A percentile compares a stretch with the other conserved stretches of the same genome.
Evolutionary conservation across 53 echinoderm and acorn worm species (phyloP).

Genomic region (Hippasteria phrygiana): DNA sequence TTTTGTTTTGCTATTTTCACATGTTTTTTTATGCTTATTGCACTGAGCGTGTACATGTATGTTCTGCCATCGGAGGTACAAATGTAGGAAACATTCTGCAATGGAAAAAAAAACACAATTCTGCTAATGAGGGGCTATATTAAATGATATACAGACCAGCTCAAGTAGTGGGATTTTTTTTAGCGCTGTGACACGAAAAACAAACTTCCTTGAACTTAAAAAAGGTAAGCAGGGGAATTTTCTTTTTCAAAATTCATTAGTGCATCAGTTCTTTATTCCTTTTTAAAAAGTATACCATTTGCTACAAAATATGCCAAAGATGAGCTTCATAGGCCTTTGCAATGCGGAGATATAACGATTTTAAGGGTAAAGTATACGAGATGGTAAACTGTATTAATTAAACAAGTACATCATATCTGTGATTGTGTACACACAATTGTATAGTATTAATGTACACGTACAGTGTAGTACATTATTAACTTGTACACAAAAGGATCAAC

Average conservation of each 20-base stretch:
- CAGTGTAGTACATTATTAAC: neutral
- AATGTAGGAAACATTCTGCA: no score
- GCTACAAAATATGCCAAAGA: slow-evolving; percentile 34
- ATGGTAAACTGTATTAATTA: neutral
- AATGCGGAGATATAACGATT: slow-evolving; percentile 25
- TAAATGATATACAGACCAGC: no score
- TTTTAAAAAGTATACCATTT: slow-evolving; percentile 10
- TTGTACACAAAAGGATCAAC: neutral
- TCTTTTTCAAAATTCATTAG: neutral
- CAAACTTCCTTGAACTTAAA: no score
- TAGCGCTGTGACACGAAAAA: no score
- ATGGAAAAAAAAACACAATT: no score
- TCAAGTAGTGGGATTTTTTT: no score
- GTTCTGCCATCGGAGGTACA: no score
- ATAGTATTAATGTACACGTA: neutral
- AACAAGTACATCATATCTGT: neutral
- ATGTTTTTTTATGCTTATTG: no score
- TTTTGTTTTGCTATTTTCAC: no score
- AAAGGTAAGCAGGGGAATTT: slow-evolving; percentile 10
- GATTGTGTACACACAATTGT: neutral
- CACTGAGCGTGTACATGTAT: no score
- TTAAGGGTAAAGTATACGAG: slow-evolving; percentile 5
- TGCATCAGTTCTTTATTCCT: neutral
- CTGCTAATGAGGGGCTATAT: no score
- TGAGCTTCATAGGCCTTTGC: slow-evolving; percentile 39